Base-by-base conservation (phyloP, 2,113 vertebrate genomes). In the Synchiropus splendidus region DNA sequence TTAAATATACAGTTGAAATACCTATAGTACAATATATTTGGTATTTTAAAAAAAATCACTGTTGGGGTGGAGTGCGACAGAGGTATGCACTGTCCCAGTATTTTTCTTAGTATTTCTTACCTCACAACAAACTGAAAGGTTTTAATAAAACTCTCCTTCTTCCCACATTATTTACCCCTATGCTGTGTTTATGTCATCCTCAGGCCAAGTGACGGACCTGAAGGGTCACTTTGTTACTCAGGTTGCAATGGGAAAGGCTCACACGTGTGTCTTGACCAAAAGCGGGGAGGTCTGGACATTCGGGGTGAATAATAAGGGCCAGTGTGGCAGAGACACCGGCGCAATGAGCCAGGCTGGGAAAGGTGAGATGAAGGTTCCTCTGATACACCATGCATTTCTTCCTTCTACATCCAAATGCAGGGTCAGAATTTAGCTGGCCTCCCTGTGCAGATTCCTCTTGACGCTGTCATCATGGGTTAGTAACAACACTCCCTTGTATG, bases 241-340 rank as follows among this genome's bases (percentile, higher is more conserved):
- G 73, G 95, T 98, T 51, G 93, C 94, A 42, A 96, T 99, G 94
- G 95, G 95, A 16, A 99, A 99, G 81, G 95, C 95, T 74, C 94
- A 99, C 36, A 94, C 93, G 2, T 99, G 95, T 73, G 93, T 92
- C 36, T 76, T 99, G 74, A 97, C 91, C 64, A 99, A 98, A 68
- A 94, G 82, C 1, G 95, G 95, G 17, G 92, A 98, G 59, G 90
- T 99, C 42, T 99, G 95, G 95, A 97, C 95, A 0, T 99, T 99
- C 70, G 95, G 95, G 6, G 95, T 98, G 42, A 99, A 98, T 77
- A 99, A 99, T 76, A 99, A 99, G 79, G 95, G 95, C 37, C 95
- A 99, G 21, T 99, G 95, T 85, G 95, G 94, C 48, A 77, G 95
- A 79, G 95, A 99, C 70, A 99, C 95, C 1, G 95, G 95, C 39